Conservation (phyloP, 2,797 vertebrate species). For the Acipenser ruthenus region DNA sequence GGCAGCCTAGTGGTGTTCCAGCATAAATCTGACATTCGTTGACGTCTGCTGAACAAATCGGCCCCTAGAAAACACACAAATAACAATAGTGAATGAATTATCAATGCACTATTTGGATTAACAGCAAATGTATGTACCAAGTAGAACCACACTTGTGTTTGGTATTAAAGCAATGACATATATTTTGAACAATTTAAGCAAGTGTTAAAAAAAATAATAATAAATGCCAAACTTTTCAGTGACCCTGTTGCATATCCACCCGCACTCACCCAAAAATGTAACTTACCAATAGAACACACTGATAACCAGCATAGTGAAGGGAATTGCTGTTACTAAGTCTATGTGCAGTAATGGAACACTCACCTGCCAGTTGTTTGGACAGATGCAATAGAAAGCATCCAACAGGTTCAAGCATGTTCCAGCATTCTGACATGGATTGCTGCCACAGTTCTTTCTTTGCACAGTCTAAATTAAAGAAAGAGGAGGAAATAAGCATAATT, state of each 20-base stretch:
- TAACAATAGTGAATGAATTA: background rate
- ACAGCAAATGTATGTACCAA: too few relatives aligned
- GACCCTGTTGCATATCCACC: too few relatives aligned
- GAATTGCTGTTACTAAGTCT: too few relatives aligned
- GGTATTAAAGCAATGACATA: too few relatives aligned
- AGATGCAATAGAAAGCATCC: slow-evolving; percentile 77
- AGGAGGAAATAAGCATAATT: too few relatives aligned
- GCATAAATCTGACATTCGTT: slow-evolving; percentile 78
- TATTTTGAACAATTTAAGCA: too few relatives aligned
- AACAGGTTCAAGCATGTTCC: slow-evolving; percentile 75
- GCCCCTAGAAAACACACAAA: slow-evolving; percentile 55
- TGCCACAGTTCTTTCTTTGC: slow-evolving; percentile 60
- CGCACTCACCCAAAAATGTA: too few relatives aligned
- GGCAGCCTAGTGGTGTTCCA: slow-evolving; percentile 69
- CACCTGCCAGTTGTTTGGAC: slow-evolving; percentile 78
- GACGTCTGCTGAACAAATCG: slow-evolving; percentile 72
- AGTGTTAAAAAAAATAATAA: too few relatives aligned
- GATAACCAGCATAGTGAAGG: too few relatives aligned
- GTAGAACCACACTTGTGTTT: too few relatives aligned
- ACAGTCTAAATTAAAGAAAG: slow-evolving; percentile 51
- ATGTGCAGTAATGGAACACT: slow-evolving; percentile 25
- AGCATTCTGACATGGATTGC: slow-evolving; percentile 77
- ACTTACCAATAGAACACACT: too few relatives aligned
- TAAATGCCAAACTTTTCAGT: too few relatives aligned
- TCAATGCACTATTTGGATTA: background rate